Evolutionary conservation across 1,140 invertebrate species (phyloP).

Genomic region (Hermatobates lingyangjiaoensis): DNA sequence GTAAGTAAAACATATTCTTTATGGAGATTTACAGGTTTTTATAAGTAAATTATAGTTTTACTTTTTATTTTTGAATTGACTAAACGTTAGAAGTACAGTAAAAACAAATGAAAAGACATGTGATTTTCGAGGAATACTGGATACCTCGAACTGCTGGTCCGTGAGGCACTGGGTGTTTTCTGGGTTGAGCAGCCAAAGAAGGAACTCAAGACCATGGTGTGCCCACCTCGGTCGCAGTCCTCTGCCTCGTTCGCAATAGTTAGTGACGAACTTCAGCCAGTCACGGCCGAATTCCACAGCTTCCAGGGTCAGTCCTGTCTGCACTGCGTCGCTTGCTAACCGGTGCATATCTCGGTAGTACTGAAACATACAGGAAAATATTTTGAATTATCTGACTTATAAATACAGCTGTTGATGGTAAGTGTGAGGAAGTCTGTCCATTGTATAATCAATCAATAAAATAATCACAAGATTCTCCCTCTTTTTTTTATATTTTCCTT

Average conservation of each 20-base stretch:
- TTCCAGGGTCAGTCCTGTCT: conserved; percentile 23
- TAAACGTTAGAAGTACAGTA: too few relatives aligned
- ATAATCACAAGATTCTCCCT: too few relatives aligned
- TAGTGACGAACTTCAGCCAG: conserved; percentile 74
- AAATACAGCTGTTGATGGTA: background rate
- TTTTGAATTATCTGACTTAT: conserved; percentile 5
- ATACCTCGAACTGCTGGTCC: conserved; percentile 54
- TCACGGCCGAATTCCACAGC: conserved; percentile 57
- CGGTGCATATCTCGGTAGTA: conserved; percentile 64
- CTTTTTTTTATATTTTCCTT: too few relatives aligned
- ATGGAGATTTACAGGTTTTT: too few relatives aligned
- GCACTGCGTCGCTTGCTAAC: conserved; percentile 31
- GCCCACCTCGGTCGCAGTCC: conserved; percentile 70
- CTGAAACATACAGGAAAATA: conserved; percentile 30
- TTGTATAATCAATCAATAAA: too few relatives aligned
- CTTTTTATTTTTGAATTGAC: too few relatives aligned
- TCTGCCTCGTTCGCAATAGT: conserved; percentile 60
- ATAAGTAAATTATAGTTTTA: too few relatives aligned
- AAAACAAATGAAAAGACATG: too few relatives aligned
- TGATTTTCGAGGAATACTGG: background rate
- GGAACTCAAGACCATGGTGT: conserved; percentile 65
- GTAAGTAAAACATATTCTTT: too few relatives aligned
- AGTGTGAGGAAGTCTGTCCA: too few relatives aligned
- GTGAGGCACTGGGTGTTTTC: conserved; percentile 50
- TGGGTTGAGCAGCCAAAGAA: conserved; percentile 63